These are phyloP conservation scores for Celastrina argiolus DNA, from an alignment of 2,888 invertebrate genomes.

Conservation along the genomic window DNA sequence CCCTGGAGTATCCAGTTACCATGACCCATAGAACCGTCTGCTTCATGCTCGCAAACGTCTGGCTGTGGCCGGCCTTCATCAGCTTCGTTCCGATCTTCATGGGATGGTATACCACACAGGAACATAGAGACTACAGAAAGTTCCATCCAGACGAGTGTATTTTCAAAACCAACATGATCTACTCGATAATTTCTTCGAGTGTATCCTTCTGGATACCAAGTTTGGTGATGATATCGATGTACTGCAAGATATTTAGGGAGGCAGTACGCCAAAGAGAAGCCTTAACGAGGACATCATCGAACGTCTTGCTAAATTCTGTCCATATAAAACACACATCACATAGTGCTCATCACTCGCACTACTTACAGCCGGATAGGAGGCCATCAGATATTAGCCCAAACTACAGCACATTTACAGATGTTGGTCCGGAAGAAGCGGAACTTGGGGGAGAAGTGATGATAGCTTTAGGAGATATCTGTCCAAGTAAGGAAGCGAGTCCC, in stretches of 20 bases:
- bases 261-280: conserved; percentile 90
- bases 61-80: conserved; percentile 94
- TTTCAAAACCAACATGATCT: conserved; percentile 91
- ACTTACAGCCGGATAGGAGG: conserved; percentile 66
- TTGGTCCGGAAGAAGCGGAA: conserved; percentile 68
- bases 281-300: conserved; percentile 89
- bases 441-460: conserved; percentile 64
- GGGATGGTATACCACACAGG: conserved; percentile 94
- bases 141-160: conserved; percentile 86
- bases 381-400: conserved; percentile 72
- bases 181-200: conserved; percentile 92
- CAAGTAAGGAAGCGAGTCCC: conserved; percentile 71
- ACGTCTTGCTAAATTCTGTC: conserved; percentile 89
- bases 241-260: conserved; percentile 89
- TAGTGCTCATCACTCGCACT: conserved; percentile 80
- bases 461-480: conserved; percentile 65
- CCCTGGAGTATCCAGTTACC: conserved; percentile 92
- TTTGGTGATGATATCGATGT: conserved; percentile 94
- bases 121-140: conserved; percentile 81
- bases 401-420: conserved; percentile 72
- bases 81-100: conserved; percentile 97
- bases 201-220: conserved; percentile 97
- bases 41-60: conserved; percentile 91
- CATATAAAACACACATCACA: conserved; percentile 89
- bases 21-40: conserved; percentile 91